Evolutionary conservation across 2,888 invertebrate genomes (phyloP), one percentile per base, ranked within the genome.

Genomic region (Epistrophella euchroma): DNA sequence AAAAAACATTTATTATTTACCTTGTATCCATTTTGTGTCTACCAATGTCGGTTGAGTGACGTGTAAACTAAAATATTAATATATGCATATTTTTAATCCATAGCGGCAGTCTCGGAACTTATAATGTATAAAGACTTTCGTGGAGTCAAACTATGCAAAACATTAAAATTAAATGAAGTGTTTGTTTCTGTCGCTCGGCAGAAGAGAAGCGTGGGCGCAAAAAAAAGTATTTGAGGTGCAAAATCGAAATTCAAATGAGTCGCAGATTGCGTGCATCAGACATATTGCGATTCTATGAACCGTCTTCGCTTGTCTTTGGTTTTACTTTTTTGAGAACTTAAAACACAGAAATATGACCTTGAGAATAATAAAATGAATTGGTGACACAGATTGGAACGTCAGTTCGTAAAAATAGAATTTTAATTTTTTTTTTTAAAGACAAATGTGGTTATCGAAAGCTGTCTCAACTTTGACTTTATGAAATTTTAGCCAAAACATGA

Each of bases 211-310:
- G 80, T 75, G 80, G 71, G 80, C 22, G 84, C 45, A 13, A 64
- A 28, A 37, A 58, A 9, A 60, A 58, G 5, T 35, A 32, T 76
- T 76, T 75, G 66, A 80, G 80, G 80, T 66, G 75, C 32, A 66
- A 85, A 85, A 71, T 85, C 66, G 28, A 71, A 85, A 83, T 73
- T 68, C 60, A 73, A 85, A 60, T 60, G 71, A 72, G 17, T 7
- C n/a, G n/a, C 80, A 62, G 17, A 80, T 85, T 80, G 84, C 84
- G 75, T 85, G 80, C 75, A 80, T 60, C 37, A 35, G 25, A n/a
- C 62, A 43, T 55, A 73, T 80, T 62, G 47, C 19, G 43, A 35
- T 17, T 35, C 22, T 58, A 60, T 58, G 32, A 64, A 37, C n/a
- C 28, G 58, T 32, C 68, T 19, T 37, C 37, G 60, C 70, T 62